Base-by-base conservation (phyloP, 2,888 invertebrate species). In the Eurytoma californica region DNA sequence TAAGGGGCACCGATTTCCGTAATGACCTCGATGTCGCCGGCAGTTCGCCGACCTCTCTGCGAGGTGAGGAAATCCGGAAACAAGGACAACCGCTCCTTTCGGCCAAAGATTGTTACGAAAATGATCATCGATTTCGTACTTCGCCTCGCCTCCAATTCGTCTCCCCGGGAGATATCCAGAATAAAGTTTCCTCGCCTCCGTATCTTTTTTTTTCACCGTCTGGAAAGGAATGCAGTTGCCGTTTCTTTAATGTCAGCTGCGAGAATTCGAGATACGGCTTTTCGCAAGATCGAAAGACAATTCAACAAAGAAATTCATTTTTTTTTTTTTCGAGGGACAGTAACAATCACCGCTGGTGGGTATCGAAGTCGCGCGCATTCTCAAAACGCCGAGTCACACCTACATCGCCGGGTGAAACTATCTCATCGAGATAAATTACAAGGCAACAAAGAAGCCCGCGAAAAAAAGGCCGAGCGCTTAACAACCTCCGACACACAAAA, bases 1-100 rank as follows among this genome's bases (percentile, higher is more conserved):
- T 84, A 84, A 84, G 82, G 47, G n/a, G 63, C n/a, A 53, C 55
- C 69, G 69, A 79, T 79, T 81, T 81, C 81, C 76, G 81, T 63
- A 72, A 79, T 72, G 76, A 72, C 79, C 75, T 49, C 79, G 69
- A 79, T 74, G 49, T 16, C 30, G 61, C 9, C 13, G 7, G n/a
- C 66, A 66, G 80, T 77, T 80, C 80, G 24, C 49, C 74, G 47
- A 80, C 74, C 76, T 30, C 65, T 39, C 4, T 4, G 57, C 47
- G 65, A 51, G 53, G 74, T 73, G 75, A 79, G 73, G 79, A 78
- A 80, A 78, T 76, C 79, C 79, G 83, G 82, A 70, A 78, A 73
- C 72, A 82, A 80, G 76, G 72, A 57, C 66, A 57, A 49, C 39
- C 70, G 51, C 49, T 72, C 72, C 73, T 80, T 13, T n/a, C 63